Conservation (phyloP, 2,113 vertebrate genomes). For the Aegotheles bennettii region DNA sequence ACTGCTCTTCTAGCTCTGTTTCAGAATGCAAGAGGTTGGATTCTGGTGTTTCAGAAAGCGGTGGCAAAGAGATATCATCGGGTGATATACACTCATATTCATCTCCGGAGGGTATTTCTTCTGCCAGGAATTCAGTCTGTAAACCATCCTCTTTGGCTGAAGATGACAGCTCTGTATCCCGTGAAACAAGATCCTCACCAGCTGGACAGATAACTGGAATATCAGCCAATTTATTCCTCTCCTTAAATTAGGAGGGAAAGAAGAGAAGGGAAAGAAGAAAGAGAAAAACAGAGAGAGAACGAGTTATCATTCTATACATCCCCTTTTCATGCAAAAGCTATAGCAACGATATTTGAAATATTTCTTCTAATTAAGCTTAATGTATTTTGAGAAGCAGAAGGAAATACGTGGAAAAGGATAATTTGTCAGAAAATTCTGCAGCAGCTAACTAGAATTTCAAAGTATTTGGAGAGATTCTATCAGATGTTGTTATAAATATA, state of each 20-base stretch:
- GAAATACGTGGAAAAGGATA: not conserved
- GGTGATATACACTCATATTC: constrained; percentile 89
- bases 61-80: constrained; percentile 89
- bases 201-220: constrained; percentile 29
- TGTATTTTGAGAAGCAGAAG: not conserved
- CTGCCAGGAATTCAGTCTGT: constrained; percentile 70
- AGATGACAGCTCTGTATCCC: constrained; percentile 39
- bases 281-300: not conserved
- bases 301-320: not conserved
- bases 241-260: constrained; percentile 26
- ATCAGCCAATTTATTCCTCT: constrained; percentile 12
- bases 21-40: constrained; percentile 79
- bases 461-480: not conserved
- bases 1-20: constrained; percentile 79
- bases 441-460: not conserved
- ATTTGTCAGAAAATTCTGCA: not conserved
- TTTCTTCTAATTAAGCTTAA: not conserved
- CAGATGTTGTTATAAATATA: not conserved
- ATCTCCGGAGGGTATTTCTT: constrained; percentile 79
- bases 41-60: constrained; percentile 87
- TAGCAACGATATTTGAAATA: not conserved
- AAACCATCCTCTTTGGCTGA: constrained; percentile 50
- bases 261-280: not conserved
- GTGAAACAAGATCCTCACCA: constrained; percentile 55
- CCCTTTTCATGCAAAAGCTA: not conserved